Conservation (phyloP, 23 tunicate genomes). For the Styela clava region DNA sequence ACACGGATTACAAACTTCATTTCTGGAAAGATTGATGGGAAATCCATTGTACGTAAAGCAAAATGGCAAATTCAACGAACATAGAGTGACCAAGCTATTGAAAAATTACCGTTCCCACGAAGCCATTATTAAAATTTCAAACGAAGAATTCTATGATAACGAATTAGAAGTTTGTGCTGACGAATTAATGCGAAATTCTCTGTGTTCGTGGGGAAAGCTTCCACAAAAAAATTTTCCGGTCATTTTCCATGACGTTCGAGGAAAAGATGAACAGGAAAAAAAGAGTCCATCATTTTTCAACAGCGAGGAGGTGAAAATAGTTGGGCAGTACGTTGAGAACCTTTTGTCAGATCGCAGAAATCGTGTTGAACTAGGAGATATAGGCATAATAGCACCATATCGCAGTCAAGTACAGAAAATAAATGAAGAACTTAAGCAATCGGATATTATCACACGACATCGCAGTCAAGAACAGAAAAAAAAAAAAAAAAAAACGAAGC, state of each 20-base stretch:
- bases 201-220: constrained; percentile 55
- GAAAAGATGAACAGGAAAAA: constrained; percentile 62
- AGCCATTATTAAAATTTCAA: constrained; percentile 56
- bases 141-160: constrained; percentile 52
- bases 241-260: constrained; percentile 58
- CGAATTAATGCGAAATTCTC: constrained; percentile 6
- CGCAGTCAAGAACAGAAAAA: no score
- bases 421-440: constrained; percentile 12
- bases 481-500: no score
- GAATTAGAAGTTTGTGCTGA: constrained; percentile 64
- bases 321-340: constrained; percentile 22
- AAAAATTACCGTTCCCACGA: constrained; percentile 68
- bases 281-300: constrained; percentile 86
- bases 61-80: constrained; percentile 26
- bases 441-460: no score
- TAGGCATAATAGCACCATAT: constrained; percentile 82
- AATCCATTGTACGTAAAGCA: not conserved
- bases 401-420: constrained; percentile 52
- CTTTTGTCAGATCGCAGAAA: constrained; percentile 28
- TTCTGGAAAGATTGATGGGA: constrained; percentile 43
- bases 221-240: constrained; percentile 53
- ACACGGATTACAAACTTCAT: constrained; percentile 40
- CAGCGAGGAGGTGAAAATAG: constrained; percentile 39
- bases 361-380: constrained; percentile 34
- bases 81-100: constrained; percentile 41